A percentile compares a stretch with the other conserved stretches of the same genome.
Conservation (phyloP, 1,140 invertebrate genomes). For the Drosophila carrolli region DNA sequence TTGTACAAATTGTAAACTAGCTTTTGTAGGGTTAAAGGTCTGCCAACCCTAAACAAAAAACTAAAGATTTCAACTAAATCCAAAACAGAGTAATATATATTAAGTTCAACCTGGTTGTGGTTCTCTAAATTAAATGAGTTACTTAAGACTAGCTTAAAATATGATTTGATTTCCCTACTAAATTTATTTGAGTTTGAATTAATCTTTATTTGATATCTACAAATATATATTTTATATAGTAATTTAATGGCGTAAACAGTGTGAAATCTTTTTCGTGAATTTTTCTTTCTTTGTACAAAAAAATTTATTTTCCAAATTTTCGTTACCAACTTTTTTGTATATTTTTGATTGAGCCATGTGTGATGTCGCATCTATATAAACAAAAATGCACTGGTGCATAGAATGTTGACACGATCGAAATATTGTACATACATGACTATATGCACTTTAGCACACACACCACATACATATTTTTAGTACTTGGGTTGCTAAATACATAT, state of each 20-base stretch:
- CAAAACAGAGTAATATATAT: conserved; percentile 29
- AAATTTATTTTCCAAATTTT: conserved; percentile 42
- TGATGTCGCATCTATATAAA: conserved; percentile 42
- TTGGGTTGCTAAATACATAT: neutral
- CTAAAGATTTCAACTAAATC: conserved; percentile 45
- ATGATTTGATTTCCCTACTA: conserved; percentile 54
- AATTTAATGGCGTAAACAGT: conserved; percentile 44
- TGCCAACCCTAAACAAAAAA: conserved; percentile 24
- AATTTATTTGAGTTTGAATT: conserved; percentile 49
- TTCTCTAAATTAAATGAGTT: conserved; percentile 51
- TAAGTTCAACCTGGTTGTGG: conserved; percentile 75
- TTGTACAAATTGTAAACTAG: conserved; percentile 75
- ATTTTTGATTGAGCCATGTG: conserved; percentile 52
- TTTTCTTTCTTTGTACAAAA: conserved; percentile 56
- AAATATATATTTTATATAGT: conserved; percentile 25
- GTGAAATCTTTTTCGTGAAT: conserved; percentile 80
- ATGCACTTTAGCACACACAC: conserved; percentile 45
- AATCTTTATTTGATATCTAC: conserved; percentile 51
- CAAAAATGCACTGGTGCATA: conserved; percentile 58
- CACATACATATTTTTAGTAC: conserved; percentile 23
- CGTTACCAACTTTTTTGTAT: conserved; percentile 28
- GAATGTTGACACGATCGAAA: conserved; percentile 56
- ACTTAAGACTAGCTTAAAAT: conserved; percentile 49
- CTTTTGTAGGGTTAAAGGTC: conserved; percentile 69
- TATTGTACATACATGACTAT: conserved; percentile 41